These are phyloP conservation scores for Borostomias antarcticus DNA, from an alignment of 2,797 vertebrate genomes.

Conservation along the genomic window DNA sequence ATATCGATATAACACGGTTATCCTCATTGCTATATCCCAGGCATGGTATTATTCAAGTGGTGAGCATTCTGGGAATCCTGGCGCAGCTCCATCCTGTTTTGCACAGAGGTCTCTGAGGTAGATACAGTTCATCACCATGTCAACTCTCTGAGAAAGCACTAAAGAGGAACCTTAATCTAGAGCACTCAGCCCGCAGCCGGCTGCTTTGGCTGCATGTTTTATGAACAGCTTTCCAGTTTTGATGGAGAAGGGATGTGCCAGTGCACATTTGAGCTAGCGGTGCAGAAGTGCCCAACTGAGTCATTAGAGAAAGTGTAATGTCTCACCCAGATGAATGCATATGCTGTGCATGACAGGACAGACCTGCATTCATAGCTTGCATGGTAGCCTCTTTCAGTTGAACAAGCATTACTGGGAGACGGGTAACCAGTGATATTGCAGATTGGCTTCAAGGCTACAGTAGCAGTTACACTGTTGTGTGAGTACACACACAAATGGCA, in stretches of 20 bases:
- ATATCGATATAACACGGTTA: too few relatives aligned
- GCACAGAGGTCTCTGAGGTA: background rate
- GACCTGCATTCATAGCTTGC: constrained; percentile 39
- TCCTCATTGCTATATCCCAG: background rate
- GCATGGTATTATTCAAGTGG: too few relatives aligned
- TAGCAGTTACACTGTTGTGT: background rate
- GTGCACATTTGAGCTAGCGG: background rate
- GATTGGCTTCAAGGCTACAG: constrained; percentile 24
- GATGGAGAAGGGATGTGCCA: constrained; percentile 32
- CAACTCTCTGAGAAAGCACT: constrained; percentile 14
- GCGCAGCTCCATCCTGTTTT: too few relatives aligned
- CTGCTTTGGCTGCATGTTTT: constrained; percentile 34
- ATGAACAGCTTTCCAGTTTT: constrained; percentile 27
- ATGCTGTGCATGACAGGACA: constrained; percentile 7
- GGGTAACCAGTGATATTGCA: constrained; percentile 33
- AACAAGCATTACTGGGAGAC: constrained; percentile 48
- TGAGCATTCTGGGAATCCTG: too few relatives aligned
- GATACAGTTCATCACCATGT: constrained; percentile 5
- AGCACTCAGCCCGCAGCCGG: constrained; percentile 18
- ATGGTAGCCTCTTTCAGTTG: constrained; percentile 54
- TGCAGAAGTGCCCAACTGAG: background rate
- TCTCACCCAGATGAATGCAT: constrained; percentile 23
- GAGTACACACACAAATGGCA: too few relatives aligned
- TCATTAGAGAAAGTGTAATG: constrained; percentile 14
- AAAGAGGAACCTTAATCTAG: constrained; percentile 28